Percentiles rank a stretch among this genome's conserved stretches.
Evolutionary conservation across 2,113 vertebrate species (phyloP).

Genomic region (Ornithorhynchus anatinus): DNA sequence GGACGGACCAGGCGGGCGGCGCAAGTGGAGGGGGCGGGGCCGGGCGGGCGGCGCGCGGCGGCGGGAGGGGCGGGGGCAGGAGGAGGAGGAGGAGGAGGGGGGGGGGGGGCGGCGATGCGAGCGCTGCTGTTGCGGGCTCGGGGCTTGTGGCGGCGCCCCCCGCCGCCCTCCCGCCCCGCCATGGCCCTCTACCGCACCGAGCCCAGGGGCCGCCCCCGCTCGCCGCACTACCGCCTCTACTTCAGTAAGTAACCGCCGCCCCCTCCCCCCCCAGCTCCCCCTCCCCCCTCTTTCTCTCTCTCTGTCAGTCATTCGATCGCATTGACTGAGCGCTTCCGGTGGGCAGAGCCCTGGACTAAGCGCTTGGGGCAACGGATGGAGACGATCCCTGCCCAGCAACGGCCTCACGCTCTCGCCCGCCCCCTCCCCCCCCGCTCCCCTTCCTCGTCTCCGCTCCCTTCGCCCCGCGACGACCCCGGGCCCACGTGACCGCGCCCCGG

Average conservation of each 20-base stretch:
- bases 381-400: too few relatives aligned
- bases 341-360: too few relatives aligned
- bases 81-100: too few relatives aligned
- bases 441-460: neutral
- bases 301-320: too few relatives aligned
- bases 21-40: neutral
- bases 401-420: neutral
- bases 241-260: slow-evolving; percentile 84
- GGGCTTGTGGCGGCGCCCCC: neutral
- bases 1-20: too few relatives aligned
- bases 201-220: slow-evolving; percentile 77
- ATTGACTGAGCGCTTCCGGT: too few relatives aligned
- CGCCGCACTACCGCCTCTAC: slow-evolving; percentile 84
- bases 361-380: too few relatives aligned
- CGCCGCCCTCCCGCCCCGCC: slow-evolving; percentile 9
- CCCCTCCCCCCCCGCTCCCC: neutral
- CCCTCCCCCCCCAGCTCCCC: neutral
- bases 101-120: neutral
- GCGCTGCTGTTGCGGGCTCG: neutral
- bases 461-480: too few relatives aligned
- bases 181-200: slow-evolving; percentile 81
- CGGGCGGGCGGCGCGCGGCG: slow-evolving; percentile 18
- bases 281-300: neutral
- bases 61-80: neutral
- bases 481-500: too few relatives aligned